Evolutionary conservation across 2,888 invertebrate genomes (phyloP).

Genomic region (Pristionchus japonicus): DNA sequence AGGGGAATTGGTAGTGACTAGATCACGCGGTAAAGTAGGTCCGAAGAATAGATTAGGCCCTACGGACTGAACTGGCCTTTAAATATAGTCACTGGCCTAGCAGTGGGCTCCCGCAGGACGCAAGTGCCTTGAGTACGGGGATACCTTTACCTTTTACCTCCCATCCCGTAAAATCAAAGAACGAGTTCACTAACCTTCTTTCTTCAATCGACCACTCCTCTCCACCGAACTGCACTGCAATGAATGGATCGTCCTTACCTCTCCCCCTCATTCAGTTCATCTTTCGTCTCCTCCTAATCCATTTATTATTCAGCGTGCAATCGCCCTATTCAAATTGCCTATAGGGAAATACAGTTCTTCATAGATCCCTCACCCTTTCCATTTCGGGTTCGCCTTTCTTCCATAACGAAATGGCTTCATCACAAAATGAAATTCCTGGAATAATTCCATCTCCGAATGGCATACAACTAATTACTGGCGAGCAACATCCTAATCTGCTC

Average conservation of each 20-base stretch:
- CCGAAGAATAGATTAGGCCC: no score
- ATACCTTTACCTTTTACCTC: no score
- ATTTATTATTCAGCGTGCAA: constrained; percentile 1
- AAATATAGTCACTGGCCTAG: no score
- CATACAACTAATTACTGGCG: background rate
- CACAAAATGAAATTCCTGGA: background rate
- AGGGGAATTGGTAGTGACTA: no score
- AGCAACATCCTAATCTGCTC: background rate
- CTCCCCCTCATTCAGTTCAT: background rate
- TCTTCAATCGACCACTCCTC: constrained; percentile 18
- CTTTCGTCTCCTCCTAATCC: background rate
- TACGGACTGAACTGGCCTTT: no score
- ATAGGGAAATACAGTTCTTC: background rate
- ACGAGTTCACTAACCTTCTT: background rate
- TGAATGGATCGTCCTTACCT: background rate
- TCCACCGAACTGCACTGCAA: background rate
- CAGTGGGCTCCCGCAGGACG: no score
- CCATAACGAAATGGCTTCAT: background rate
- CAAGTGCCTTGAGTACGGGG: no score
- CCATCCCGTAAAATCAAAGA: no score
- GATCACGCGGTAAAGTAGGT: no score
- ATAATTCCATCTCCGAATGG: background rate
- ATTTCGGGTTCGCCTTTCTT: background rate
- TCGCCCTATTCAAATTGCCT: background rate
- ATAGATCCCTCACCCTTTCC: background rate